Base-by-base conservation (phyloP, 1,140 invertebrate genomes). In the Holcopasites calliopsidis region DNA sequence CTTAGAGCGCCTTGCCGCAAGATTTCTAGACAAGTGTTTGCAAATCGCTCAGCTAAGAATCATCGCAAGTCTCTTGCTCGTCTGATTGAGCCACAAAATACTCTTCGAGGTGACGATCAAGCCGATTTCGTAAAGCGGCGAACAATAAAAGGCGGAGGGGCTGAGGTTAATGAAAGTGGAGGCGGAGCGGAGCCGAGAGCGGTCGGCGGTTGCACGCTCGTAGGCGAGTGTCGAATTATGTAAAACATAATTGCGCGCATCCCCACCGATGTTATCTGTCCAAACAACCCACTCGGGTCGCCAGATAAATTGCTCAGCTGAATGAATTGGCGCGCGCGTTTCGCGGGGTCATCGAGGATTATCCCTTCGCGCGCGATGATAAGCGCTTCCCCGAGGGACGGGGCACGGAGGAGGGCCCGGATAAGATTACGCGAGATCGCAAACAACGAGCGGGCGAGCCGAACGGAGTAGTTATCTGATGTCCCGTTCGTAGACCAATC, bases 371-470 rank as follows among this genome's bases (percentile, higher is more conserved):
- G 7, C 21, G 74, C 71, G 71, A 76, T 72, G 28, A n/a, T 28
- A n/a, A 4, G 2, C 7, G n/a, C n/a, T n/a, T n/a, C n/a, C n/a
- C 18, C 8, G 21, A 13, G 26, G 8, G 11, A 28, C 42, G 33
- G 38, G 33, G 33, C 18, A 26, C 21, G 65, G 26, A 54, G n/a
- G 21, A 33, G 49, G 28, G 35, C 4, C 18, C 21, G 31, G 72
- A 74, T 74, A 74, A 68, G 72, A 74, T 65, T 74, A 74, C n/a
- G 38, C 38, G 61, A 66, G 40, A 74, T 74, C 62, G 62, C 49
- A 35, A 68, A 74, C 71, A 47, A n/a, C 38, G 61, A 55, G 33
- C 49, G 50, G 66, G n/a, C n/a, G n/a, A 66, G 38, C 57, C 71
- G 49, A 65, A 35, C 10, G 21, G 38, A 28, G 7, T 40, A 47